A percentile compares a stretch with the other conserved stretches of the same genome.
Evolutionary conservation across 1,140 invertebrate species (phyloP).

Genomic region (Sweltsa coloradensis): DNA sequence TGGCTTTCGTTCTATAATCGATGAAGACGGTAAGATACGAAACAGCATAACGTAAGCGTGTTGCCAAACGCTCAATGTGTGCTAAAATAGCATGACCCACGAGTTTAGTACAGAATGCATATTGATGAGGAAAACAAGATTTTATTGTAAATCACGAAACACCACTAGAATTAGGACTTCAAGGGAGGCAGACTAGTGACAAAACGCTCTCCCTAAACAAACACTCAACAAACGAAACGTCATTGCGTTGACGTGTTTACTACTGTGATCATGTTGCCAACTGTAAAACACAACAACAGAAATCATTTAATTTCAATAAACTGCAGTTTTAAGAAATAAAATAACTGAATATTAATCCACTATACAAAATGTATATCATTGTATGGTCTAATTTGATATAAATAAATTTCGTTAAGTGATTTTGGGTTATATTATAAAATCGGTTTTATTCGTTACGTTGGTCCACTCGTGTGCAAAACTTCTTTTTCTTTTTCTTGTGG

Average conservation of each 20-base stretch:
- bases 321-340: too few relatives aligned
- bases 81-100: constrained; percentile 92
- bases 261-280: not conserved
- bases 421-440: too few relatives aligned
- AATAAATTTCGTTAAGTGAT: too few relatives aligned
- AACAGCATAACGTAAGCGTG: constrained; percentile 90
- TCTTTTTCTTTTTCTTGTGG: too few relatives aligned
- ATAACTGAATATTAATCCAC: too few relatives aligned
- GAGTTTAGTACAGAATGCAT: constrained; percentile 90
- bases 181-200: too few relatives aligned
- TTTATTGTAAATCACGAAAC: not conserved
- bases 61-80: constrained; percentile 85
- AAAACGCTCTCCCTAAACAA: too few relatives aligned
- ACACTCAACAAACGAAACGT: not conserved
- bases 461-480: too few relatives aligned
- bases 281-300: not conserved
- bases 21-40: constrained; percentile 91
- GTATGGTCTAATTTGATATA: too few relatives aligned
- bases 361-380: too few relatives aligned
- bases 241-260: not conserved
- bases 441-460: too few relatives aligned
- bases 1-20: constrained; percentile 71
- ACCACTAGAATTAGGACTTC: not conserved
- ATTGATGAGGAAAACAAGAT: too few relatives aligned
- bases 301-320: not conserved